Evolutionary conservation across 2,888 invertebrate genomes (phyloP).

Genomic region (Tricholauxania praeusta): DNA sequence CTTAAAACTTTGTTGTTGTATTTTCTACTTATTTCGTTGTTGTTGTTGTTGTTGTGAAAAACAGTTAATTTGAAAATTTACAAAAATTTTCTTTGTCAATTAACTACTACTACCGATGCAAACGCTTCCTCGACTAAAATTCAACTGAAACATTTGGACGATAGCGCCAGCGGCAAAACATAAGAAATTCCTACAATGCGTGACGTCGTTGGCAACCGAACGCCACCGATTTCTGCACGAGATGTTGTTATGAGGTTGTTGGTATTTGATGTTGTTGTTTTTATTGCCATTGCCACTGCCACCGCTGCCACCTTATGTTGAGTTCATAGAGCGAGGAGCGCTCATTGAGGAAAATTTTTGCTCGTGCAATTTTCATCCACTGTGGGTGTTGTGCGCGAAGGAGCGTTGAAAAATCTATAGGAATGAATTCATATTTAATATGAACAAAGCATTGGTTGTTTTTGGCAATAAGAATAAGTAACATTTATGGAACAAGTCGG

Average conservation of each 20-base stretch:
- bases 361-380: too few species aligned
- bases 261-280: slow-evolving; percentile 22
- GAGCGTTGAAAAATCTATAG: too few species aligned
- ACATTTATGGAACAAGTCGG: too few species aligned
- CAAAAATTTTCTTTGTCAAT: too few species aligned
- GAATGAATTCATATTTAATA: too few species aligned
- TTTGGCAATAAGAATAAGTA: too few species aligned
- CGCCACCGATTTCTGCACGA: background rate
- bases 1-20: background rate
- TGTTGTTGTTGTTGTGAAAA: background rate
- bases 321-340: background rate
- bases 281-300: slow-evolving; percentile 34
- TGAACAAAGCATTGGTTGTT: too few species aligned
- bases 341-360: slow-evolving; percentile 11
- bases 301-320: slow-evolving; percentile 14
- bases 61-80: too few species aligned
- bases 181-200: slow-evolving; percentile 21
- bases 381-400: too few species aligned
- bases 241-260: slow-evolving; percentile 12
- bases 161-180: slow-evolving; percentile 44
- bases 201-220: slow-evolving; percentile 3
- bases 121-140: slow-evolving; percentile 49
- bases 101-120: slow-evolving; percentile 23
- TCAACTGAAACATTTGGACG: slow-evolving; percentile 47
- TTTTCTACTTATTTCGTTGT: background rate